Percentiles rank a stretch among this genome's conserved stretches.
Evolutionary conservation across 1,140 invertebrate genomes (phyloP).

Genomic region (Halictus rubicundus): DNA sequence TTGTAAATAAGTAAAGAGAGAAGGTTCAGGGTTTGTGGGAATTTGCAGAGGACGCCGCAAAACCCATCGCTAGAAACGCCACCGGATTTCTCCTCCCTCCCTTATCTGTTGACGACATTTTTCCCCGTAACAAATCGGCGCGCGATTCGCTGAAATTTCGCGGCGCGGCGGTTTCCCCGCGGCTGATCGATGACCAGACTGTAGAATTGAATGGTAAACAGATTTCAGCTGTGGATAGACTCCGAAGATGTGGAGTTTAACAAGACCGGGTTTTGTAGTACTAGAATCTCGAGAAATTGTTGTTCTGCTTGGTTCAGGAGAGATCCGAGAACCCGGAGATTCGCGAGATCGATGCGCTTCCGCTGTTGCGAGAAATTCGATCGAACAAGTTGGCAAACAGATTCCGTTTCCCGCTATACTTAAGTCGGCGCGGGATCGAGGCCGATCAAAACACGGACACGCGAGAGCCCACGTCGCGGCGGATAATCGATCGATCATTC

Average conservation of each 20-base stretch:
- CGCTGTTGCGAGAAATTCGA: neutral
- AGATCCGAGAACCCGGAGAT: neutral
- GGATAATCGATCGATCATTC: constrained; percentile 15
- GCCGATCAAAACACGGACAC: constrained; percentile 5
- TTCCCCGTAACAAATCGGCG: constrained; percentile 17
- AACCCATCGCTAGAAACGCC: constrained; percentile 17
- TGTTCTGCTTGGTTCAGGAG: too few species aligned
- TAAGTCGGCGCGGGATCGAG: neutral
- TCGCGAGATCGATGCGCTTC: neutral
- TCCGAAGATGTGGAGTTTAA: too few species aligned
- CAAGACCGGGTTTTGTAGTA: too few species aligned
- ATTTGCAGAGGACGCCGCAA: constrained; percentile 61
- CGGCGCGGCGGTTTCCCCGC: neutral
- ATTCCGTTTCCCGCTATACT: neutral
- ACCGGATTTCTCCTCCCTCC: neutral
- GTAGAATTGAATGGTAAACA: neutral
- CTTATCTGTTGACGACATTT: constrained; percentile 43
- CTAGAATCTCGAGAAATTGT: too few species aligned
- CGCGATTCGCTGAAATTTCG: neutral
- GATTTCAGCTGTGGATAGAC: too few species aligned
- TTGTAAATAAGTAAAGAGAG: too few species aligned
- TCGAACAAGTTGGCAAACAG: neutral
- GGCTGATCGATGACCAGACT: neutral
- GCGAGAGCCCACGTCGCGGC: neutral
- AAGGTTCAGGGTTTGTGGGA: too few species aligned